Base-by-base conservation (phyloP, 2,113 vertebrate species). In the Pachyramphus minor region DNA sequence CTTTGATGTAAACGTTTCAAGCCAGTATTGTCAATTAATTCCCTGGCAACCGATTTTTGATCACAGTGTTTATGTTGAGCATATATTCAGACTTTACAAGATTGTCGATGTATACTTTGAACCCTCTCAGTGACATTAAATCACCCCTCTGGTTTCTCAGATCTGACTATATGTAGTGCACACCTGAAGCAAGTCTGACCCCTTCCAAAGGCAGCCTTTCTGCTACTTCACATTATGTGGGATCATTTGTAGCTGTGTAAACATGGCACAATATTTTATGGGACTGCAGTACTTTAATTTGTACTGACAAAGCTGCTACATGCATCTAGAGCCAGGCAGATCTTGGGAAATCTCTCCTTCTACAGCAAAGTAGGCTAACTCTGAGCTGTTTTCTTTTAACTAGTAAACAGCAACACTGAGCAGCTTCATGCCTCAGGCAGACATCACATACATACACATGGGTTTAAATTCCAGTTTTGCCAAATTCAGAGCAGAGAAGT, bases 361-460 rank as follows among this genome's bases (percentile, higher is more conserved):
- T 73, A 21, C 66, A 60, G 41, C 52, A 79, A 93, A 94, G 78
- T 79, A 91, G 87, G 94, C 91, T 94, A 94, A 85, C 44, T 91
- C 74, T 31, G 64, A 79, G 58, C n/a, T 79, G 41, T 1, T 73
- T 56, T 56, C 78, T 94, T 83, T 88, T 35, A 62, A 72, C 47
- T 58, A 50, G 52, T 63, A 55, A 56, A 87, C 30, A 87, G 66
- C 8, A 25, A 75, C 69, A 72, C 56, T 76, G 77, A 74, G 69
- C 84, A 91, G 87, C 62, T 87, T 93, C 77, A 42, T 33, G 76
- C 80, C 84, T 94, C 64, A 81, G 86, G 81, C 90, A 44, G 58
- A 33, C 35, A 73, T 78, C 83, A 58, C 39, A 74, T 37, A 45
- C 28, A 49, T 55, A 73, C 74, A 64, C 52, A 53, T 12, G 42